Evolutionary conservation across 2,888 invertebrate genomes (phyloP), one percentile per base, ranked within the genome.

Genomic region (Salpingus planirostris): DNA sequence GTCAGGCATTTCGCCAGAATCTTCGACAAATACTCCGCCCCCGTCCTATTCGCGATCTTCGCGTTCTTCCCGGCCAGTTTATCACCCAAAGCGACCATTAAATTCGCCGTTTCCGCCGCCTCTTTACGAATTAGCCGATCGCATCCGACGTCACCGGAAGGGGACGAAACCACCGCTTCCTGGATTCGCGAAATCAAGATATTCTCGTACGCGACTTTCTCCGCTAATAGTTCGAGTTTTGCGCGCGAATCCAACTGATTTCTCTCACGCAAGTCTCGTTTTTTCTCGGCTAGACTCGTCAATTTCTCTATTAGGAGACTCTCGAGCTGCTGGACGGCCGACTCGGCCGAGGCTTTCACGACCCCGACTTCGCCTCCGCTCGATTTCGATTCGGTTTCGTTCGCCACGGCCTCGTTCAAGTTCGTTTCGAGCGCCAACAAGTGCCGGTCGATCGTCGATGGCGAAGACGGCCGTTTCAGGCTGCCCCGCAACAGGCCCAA

Each of bases 131-230:
- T 73, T 51, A 79, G 70, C 31, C 77, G 65, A 42, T 66, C 65
- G 36, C 76, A 73, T 49, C 75, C 73, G 44, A 74, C 51, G 37
- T 60, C 57, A 14, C 55, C 54, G 1, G 50, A 52, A 7, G 44
- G 36, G 3, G 57, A 50, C 6, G 50, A 44, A 22, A 73, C 69
- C 29, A 80, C 67, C 27, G 80, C 79, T 58, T 80, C 78, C 46
- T 78, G 75, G 42, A 82, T 74, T 50, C 78, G 70, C 40, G 76
- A 72, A 15, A 60, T 49, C 33, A 62, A 40, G 30, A 85, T 77
- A 35, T 82, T 80, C 64, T 88, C 86, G 58, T 80, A 86, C 1
- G 87, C 85, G 11, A 87, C 69, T 54, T 85, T 80, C 60, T 87
- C 86, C 2, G 86, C 85, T 32, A 85, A 64, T 31, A 86, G 68